Conservation (phyloP, 2,888 invertebrate species). For the Drosophila nigritarsus region DNA sequence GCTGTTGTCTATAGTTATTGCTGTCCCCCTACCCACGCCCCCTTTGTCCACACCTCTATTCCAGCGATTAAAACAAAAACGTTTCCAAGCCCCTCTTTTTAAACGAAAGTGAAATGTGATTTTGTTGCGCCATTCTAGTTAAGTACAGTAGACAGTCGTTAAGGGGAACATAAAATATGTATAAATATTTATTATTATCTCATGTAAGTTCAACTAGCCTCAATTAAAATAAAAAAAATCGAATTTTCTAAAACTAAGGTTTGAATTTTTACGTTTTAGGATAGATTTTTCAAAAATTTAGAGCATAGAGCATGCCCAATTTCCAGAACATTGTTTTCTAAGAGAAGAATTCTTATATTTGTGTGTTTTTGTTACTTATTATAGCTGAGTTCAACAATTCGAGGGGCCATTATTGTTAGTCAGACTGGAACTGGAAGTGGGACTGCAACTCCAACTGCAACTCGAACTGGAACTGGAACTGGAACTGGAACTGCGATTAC, state of each 20-base stretch:
- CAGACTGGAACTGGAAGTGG: neutral
- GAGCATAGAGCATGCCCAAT: no score
- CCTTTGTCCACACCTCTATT: slow-evolving; percentile 7
- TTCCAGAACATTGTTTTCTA: neutral
- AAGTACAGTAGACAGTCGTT: slow-evolving; percentile 32
- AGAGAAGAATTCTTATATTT: neutral
- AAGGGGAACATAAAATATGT: neutral
- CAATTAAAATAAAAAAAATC: neutral
- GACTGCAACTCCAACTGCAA: neutral
- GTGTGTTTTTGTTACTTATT: neutral
- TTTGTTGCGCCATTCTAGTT: slow-evolving; percentile 50
- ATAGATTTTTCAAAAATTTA: no score
- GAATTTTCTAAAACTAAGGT: no score
- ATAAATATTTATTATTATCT: neutral
- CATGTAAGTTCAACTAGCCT: neutral
- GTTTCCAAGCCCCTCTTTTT: slow-evolving; percentile 49
- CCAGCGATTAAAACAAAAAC: slow-evolving; percentile 27
- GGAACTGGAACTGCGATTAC: neutral
- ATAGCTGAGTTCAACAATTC: slow-evolving; percentile 1
- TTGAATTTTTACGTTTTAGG: no score
- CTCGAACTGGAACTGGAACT: neutral
- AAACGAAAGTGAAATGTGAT: slow-evolving; percentile 75
- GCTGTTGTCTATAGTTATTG: slow-evolving; percentile 41
- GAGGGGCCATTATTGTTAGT: slow-evolving; percentile 46
- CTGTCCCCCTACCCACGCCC: neutral